These are phyloP conservation scores for Melipona beecheii DNA, from an alignment of 2,888 invertebrate species.

Conservation along the genomic window DNA sequence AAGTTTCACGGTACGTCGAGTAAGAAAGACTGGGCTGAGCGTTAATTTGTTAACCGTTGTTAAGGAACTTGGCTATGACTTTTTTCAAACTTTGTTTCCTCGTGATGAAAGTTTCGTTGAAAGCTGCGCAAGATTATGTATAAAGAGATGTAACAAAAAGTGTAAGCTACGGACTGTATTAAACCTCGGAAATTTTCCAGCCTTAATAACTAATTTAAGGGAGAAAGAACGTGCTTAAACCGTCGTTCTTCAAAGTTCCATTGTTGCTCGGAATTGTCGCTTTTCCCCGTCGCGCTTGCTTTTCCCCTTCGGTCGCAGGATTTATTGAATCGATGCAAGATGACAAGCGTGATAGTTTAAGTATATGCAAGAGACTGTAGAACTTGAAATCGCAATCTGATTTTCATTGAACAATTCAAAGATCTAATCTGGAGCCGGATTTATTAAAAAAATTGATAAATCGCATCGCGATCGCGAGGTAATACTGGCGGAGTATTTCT, in stretches of 20 bases:
- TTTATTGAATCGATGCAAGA: neutral
- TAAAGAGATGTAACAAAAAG: neutral
- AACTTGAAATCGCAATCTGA: neutral
- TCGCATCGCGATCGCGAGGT: neutral
- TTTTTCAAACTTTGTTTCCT: neutral
- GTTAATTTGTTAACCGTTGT: neutral
- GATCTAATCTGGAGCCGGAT: neutral
- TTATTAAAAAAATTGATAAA: neutral
- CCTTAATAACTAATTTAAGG: slow-evolving; percentile 20
- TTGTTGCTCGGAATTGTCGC: neutral
- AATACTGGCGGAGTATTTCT: neutral
- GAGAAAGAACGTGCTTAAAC: neutral
- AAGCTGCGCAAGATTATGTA: neutral
- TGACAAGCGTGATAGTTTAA: neutral
- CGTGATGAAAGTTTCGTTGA: neutral
- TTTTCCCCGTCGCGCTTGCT: neutral
- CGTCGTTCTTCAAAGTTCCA: neutral
- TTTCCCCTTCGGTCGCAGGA: neutral
- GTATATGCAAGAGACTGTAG: too few relatives aligned
- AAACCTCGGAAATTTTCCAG: neutral
- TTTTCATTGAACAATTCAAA: neutral
- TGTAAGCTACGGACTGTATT: neutral
- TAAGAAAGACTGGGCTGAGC: neutral
- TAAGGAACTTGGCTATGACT: neutral
- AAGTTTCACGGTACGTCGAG: neutral